Base-by-base conservation (phyloP, 1,140 invertebrate genomes). In the Chrysopa pallens region DNA sequence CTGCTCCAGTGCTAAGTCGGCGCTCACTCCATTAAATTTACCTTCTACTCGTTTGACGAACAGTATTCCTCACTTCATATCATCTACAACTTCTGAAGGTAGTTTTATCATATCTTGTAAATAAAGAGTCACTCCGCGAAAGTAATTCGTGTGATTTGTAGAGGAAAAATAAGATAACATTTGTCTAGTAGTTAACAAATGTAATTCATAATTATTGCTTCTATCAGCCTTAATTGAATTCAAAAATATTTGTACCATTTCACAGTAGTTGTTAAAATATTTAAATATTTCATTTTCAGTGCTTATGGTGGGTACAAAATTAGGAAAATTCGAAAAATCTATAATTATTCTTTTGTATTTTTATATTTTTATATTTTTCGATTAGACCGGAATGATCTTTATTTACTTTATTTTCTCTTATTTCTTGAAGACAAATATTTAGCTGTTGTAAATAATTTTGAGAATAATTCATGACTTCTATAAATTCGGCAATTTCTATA, bases 51-150 rank as follows among this genome's bases (percentile, higher is more conserved):
- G 47, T 48, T 53, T 51, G 27, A 51, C 48, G 37, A 44, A 38
- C 14, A 35, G 36, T 48, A 51, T 53, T 45, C 46, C 46, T 48
- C 45, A 42, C 42, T 53, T 51, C 42, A 50, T 35, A 47, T 52
- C 46, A 47, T 48, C 1, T 46, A 44, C 40, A 33, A 50, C 42
- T 40, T 51, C 44, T 46, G 12, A 6, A 46, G 46, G 43, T 47
- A 52, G 29, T 45, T 52, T 45, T 42, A 52, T 23, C 48, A 48
- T 48, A 38, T 51, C 44, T 38, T 44, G 40, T 51, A 47, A 47
- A 45, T 53, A 45, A 46, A 51, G 48, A 36, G 48, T 50, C 33
- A 50, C 46, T 39, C 50, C 48, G 36, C 46, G 46, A 50, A 50
- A 46, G 28, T 53, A 53, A 36, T 45, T 42, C n/a, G 40, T 46